Conservation (phyloP, 2,888 invertebrate genomes). For the Phorcus lineatus region DNA sequence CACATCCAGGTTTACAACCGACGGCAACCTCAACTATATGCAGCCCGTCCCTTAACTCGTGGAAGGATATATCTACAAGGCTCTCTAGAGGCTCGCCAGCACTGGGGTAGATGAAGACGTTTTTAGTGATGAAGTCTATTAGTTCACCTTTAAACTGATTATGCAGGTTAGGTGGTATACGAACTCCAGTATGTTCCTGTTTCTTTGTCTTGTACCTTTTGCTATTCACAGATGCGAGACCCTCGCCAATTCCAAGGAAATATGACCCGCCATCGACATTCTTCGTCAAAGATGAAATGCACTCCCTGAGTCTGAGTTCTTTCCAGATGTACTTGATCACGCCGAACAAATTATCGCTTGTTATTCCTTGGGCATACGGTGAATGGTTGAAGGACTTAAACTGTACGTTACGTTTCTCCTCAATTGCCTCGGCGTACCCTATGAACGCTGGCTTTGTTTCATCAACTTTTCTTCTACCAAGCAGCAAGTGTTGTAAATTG, state of each 20-base stretch:
- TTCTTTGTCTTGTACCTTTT: background rate
- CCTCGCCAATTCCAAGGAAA: background rate
- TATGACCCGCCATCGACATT: background rate
- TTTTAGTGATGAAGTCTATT: background rate
- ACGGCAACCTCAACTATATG: background rate
- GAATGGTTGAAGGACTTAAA: background rate
- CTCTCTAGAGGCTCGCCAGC: too few relatives aligned
- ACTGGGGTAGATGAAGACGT: too few relatives aligned
- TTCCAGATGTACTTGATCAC: background rate
- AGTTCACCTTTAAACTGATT: background rate
- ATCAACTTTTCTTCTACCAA: background rate
- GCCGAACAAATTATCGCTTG: background rate
- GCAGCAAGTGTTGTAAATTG: background rate
- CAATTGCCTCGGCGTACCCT: background rate
- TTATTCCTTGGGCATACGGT: background rate
- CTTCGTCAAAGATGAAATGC: background rate
- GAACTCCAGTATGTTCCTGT: background rate
- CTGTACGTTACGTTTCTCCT: background rate
- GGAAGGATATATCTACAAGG: background rate
- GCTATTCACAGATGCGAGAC: background rate
- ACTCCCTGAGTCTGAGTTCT: background rate
- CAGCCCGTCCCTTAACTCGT: background rate
- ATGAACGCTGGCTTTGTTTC: background rate
- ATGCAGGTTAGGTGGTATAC: background rate
- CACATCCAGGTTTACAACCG: background rate